Conservation (phyloP, 2,113 vertebrate genomes). For the Lucifuga dentata region DNA sequence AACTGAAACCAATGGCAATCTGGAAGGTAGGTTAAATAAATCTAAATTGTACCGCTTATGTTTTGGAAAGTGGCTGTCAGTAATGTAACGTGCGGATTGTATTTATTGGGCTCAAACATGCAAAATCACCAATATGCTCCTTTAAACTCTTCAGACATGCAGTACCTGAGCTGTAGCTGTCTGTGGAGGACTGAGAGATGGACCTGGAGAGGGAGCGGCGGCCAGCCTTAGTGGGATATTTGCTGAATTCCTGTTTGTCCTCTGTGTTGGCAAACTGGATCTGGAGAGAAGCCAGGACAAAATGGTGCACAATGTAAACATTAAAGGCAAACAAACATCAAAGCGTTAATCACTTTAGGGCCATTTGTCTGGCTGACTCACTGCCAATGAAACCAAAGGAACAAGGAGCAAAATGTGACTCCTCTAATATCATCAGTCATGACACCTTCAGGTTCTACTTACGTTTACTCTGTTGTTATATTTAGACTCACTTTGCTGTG, state of each 20-base stretch:
- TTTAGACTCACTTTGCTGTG: conserved; percentile 28
- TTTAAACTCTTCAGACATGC: too few relatives aligned
- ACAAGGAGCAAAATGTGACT: neutral
- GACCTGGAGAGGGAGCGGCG: conserved; percentile 95
- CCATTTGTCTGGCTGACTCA: neutral
- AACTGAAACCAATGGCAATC: too few relatives aligned
- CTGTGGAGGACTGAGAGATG: conserved; percentile 98
- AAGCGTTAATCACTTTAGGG: neutral
- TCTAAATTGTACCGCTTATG: too few relatives aligned
- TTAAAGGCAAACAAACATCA: neutral
- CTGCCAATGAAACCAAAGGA: neutral
- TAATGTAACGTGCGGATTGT: too few relatives aligned
- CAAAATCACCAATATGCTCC: too few relatives aligned
- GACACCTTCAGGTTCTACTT: neutral
- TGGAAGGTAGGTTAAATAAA: too few relatives aligned
- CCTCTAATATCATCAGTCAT: neutral
- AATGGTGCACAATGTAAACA: neutral
- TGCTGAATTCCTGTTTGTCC: conserved; percentile 98
- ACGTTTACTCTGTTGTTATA: neutral
- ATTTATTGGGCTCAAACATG: too few relatives aligned
- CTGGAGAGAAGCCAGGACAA: conserved; percentile 77
- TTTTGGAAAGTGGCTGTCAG: too few relatives aligned
- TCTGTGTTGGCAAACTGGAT: conserved; percentile 95
- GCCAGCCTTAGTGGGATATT: conserved; percentile 96
- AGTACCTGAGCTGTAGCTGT: conserved; percentile 99